phyloP scores from a whole-genome alignment of 2,113 vertebrate genomes.

The Ictalurus punctatus region DNA sequence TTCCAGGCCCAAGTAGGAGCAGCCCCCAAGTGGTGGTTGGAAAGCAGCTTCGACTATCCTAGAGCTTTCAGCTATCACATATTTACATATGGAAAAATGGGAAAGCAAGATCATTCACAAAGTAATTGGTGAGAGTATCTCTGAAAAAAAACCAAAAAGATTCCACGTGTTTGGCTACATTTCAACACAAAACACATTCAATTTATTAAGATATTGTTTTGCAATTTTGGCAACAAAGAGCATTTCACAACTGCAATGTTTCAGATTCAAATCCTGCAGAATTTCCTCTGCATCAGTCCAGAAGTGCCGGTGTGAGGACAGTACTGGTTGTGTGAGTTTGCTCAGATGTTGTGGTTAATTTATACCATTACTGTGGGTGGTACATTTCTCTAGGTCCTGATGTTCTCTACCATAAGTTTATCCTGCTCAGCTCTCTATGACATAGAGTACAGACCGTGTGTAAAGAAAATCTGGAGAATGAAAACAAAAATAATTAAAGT shows the following conservation, averaged over 20 bases:
- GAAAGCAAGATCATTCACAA: not conserved
- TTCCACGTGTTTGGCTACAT: not conserved
- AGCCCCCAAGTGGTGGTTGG: slow-evolving; percentile 12
- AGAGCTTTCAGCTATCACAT: not conserved
- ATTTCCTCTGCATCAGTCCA: not conserved
- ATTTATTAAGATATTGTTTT: not conserved
- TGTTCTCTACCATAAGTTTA: not conserved
- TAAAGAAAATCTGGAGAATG: not conserved
- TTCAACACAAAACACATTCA: not conserved
- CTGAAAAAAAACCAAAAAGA: not conserved
- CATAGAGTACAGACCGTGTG: not conserved
- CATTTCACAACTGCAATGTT: not conserved
- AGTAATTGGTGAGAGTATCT: not conserved
- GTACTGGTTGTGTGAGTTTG: not conserved
- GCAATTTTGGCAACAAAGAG: not conserved
- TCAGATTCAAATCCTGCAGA: not conserved
- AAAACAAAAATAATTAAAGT: not conserved
- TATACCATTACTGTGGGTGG: not conserved
- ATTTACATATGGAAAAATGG: not conserved
- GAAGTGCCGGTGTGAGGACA: not conserved
- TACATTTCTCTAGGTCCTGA: not conserved
- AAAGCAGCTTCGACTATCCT: not conserved
- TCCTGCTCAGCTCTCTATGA: not conserved
- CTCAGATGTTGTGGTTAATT: not conserved
- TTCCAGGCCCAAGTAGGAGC: not conserved